Percentiles rank a stretch among this genome's conserved stretches.
Conservation (phyloP, 2,888 invertebrate species). For the Dusona sp. region DNA sequence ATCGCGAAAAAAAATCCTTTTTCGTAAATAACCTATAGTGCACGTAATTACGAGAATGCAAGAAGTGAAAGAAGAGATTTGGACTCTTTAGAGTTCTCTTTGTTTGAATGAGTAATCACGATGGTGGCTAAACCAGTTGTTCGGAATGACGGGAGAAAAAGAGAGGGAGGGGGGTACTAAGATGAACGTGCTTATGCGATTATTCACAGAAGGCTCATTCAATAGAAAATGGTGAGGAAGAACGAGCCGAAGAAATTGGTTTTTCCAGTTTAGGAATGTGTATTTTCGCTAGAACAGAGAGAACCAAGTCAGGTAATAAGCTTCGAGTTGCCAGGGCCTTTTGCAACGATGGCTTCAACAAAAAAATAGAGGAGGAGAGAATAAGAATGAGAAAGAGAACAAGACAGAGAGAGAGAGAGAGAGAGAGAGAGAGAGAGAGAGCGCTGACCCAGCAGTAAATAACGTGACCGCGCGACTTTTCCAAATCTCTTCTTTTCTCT, state of each 20-base stretch:
- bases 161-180: constrained; percentile 14
- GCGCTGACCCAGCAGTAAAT: constrained; percentile 26
- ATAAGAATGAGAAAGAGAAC: constrained; percentile 10
- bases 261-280: constrained; percentile 22
- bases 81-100: constrained; percentile 58
- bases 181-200: constrained; percentile 40
- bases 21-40: background rate
- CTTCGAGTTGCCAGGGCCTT: constrained; percentile 15
- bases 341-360: constrained; percentile 4
- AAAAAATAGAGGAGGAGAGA: background rate
- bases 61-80: constrained; percentile 6
- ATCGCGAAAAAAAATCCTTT: background rate
- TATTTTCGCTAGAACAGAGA: constrained; percentile 9
- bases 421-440: background rate
- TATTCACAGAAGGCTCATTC: constrained; percentile 55
- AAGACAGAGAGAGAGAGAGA: constrained; percentile 8
- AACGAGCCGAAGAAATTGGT: constrained; percentile 26
- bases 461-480: constrained; percentile 52
- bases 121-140: constrained; percentile 49
- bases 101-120: constrained; percentile 72
- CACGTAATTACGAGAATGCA: constrained; percentile 43
- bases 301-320: constrained; percentile 10
- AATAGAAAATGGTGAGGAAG: constrained; percentile 14
- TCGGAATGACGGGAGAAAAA: constrained; percentile 46
- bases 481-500: constrained; percentile 41